Conservation (phyloP, 2,888 invertebrate species). For the Carcina quercana region DNA sequence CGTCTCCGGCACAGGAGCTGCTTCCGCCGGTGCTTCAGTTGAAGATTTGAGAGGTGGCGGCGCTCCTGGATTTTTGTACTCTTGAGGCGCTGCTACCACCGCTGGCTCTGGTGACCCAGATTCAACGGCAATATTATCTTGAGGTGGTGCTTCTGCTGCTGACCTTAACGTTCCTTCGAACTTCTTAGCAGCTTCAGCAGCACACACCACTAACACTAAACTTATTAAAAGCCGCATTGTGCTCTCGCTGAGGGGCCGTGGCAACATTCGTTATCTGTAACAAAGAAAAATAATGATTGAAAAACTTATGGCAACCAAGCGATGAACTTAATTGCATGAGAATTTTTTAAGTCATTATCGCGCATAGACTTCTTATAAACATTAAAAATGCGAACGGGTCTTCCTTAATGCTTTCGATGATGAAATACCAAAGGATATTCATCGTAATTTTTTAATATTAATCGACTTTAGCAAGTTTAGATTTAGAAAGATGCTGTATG, state of each 20-base stretch:
- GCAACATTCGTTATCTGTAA: constrained; percentile 66
- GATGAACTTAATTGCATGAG: constrained; percentile 42
- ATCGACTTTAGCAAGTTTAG: too few species aligned
- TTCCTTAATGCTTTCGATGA: constrained; percentile 23
- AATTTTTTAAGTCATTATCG: constrained; percentile 30
- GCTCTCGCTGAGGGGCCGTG: constrained; percentile 50
- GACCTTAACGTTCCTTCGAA: constrained; percentile 64
- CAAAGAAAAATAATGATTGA: constrained; percentile 50
- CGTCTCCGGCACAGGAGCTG: constrained; percentile 55
- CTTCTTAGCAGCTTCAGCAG: constrained; percentile 62
- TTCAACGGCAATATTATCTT: constrained; percentile 64
- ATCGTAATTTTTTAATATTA: too few species aligned
- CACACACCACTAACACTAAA: constrained; percentile 59
- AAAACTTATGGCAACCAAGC: constrained; percentile 36
- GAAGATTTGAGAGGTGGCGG: constrained; percentile 37
- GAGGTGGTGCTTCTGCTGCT: constrained; percentile 64
- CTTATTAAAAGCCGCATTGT: constrained; percentile 65
- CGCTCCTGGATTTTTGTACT: constrained; percentile 58
- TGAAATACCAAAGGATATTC: constrained; percentile 30
- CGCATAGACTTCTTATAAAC: constrained; percentile 26
- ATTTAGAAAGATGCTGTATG: too few species aligned
- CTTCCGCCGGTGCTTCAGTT: constrained; percentile 31
- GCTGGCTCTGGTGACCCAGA: constrained; percentile 59
- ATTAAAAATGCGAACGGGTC: constrained; percentile 37
- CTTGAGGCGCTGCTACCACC: constrained; percentile 58